Conservation (phyloP, 2,113 vertebrate species). For the Mormyrus lacerda region DNA sequence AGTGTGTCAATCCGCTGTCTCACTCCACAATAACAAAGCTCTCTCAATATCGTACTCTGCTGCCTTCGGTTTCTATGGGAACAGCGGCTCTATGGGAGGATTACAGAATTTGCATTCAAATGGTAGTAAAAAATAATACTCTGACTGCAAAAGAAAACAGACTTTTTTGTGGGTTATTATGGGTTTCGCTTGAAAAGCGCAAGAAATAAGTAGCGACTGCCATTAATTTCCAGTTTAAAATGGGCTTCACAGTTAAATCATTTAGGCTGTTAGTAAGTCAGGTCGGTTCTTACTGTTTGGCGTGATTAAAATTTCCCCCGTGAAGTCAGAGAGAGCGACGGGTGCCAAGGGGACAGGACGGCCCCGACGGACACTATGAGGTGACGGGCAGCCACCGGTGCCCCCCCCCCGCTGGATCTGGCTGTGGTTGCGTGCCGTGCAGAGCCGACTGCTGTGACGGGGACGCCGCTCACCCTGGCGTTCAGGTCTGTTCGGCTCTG, state of each 20-base stretch:
- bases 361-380: neutral
- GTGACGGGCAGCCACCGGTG: neutral
- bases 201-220: neutral
- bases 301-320: neutral
- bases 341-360: neutral
- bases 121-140: conserved; percentile 18
- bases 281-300: neutral
- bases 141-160: neutral
- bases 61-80: conserved; percentile 50
- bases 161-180: neutral
- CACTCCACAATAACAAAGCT: conserved; percentile 1
- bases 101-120: conserved; percentile 27
- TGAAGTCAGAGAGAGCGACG: neutral
- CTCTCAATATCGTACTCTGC: conserved; percentile 35
- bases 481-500: neutral
- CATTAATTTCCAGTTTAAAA: conserved; percentile 6
- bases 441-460: neutral
- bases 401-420: neutral
- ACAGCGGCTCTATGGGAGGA: conserved; percentile 38
- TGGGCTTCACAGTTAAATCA: neutral
- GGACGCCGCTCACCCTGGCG: neutral
- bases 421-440: neutral
- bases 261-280: neutral
- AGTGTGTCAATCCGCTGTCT: neutral
- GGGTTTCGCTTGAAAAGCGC: conserved; percentile 1